phyloP scores from a whole-genome alignment of 2,888 invertebrate genomes.

The Nymphalis c-album region DNA sequence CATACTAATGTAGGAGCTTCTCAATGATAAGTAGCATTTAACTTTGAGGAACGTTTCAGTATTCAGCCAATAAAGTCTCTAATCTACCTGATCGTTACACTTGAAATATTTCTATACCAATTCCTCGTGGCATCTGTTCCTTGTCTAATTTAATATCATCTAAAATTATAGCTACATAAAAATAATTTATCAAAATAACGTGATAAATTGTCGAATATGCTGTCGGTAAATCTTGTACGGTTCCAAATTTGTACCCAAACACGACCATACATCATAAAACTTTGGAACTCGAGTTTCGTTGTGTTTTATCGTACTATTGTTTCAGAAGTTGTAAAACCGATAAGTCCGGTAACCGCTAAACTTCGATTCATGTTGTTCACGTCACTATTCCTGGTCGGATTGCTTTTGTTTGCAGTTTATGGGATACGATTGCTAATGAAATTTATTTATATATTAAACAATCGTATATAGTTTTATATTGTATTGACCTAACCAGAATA shows the following conservation, averaged over 20 bases:
- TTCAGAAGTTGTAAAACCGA: slow-evolving; percentile 41
- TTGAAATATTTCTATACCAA: too few species aligned
- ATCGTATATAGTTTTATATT: too few species aligned
- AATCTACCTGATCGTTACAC: too few species aligned
- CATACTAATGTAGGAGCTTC: too few species aligned
- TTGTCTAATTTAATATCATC: neutral
- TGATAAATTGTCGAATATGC: too few species aligned
- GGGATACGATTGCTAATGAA: slow-evolving; percentile 1
- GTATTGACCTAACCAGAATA: too few species aligned
- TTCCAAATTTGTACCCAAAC: slow-evolving; percentile 22
- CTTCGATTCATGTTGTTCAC: slow-evolving; percentile 52
- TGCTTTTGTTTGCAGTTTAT: slow-evolving; percentile 68
- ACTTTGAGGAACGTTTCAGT: too few species aligned
- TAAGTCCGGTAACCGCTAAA: slow-evolving; percentile 53
- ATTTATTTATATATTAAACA: neutral
- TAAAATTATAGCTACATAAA: neutral
- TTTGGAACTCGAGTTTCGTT: slow-evolving; percentile 29
- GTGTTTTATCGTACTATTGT: slow-evolving; percentile 40
- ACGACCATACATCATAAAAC: slow-evolving; percentile 27
- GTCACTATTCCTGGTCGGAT: slow-evolving; percentile 52
- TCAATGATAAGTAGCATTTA: too few species aligned
- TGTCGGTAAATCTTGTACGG: slow-evolving; percentile 2
- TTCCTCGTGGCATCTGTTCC: too few species aligned
- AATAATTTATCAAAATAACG: neutral
- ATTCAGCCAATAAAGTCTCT: too few species aligned